phyloP scores from a whole-genome alignment of 53 echinoderm and acorn worm species.

The Patiria pectinifera region DNA sequence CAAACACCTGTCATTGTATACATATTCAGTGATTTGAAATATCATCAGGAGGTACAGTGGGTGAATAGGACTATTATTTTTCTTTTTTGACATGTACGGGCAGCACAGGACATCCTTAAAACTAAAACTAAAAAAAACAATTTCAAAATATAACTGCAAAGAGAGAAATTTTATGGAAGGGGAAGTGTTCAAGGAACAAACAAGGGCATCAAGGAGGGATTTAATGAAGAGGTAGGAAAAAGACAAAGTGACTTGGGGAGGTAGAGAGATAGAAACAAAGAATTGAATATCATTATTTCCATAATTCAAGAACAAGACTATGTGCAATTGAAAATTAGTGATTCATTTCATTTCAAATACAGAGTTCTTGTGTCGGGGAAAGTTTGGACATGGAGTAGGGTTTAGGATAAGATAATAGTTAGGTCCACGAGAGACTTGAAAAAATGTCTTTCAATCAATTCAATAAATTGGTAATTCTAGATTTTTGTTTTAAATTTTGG shows the following conservation, averaged over 20 bases:
- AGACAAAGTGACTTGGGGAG: background rate
- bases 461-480: background rate
- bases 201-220: background rate
- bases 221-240: background rate
- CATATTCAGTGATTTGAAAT: background rate
- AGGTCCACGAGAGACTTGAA: background rate
- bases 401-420: background rate
- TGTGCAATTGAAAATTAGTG: background rate
- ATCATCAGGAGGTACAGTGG: no score
- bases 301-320: background rate
- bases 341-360: background rate
- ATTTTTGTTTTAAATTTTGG: background rate
- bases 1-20: no score
- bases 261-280: conserved; percentile 3
- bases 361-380: background rate
- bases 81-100: no score
- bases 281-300: background rate
- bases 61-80: no score
- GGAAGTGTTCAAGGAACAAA: background rate
- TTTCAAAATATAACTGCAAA: background rate
- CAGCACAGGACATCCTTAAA: no score
- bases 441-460: background rate
- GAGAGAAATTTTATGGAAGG: background rate
- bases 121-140: no score
- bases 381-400: background rate